Evolutionary conservation across 2,797 vertebrate genomes (phyloP).

Genomic region (Neostethus bicornis): DNA sequence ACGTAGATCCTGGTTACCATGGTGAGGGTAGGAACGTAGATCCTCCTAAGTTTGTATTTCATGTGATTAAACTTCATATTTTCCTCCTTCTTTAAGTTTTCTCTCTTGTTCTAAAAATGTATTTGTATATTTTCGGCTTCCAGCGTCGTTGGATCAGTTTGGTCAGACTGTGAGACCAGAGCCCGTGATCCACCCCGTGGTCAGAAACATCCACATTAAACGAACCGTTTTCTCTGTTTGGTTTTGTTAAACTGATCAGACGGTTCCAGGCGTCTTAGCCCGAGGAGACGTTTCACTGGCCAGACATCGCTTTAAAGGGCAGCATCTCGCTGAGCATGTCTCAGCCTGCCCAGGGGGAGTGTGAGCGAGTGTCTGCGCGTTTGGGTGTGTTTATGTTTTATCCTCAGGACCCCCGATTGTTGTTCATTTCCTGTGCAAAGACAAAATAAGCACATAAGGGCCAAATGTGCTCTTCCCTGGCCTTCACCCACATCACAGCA

Average conservation of each 20-base stretch:
- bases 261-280: slow-evolving; percentile 39
- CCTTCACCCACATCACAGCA: slow-evolving; percentile 67
- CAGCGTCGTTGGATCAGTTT: too few relatives aligned
- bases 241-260: slow-evolving; percentile 54
- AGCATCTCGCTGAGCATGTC: slow-evolving; percentile 65
- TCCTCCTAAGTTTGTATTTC: too few relatives aligned
- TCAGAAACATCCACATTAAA: slow-evolving; percentile 16
- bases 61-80: too few relatives aligned
- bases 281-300: slow-evolving; percentile 55
- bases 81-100: too few relatives aligned
- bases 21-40: too few relatives aligned
- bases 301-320: slow-evolving; percentile 66
- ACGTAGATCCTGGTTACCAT: too few relatives aligned
- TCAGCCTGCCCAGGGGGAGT: slow-evolving; percentile 59
- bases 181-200: neutral
- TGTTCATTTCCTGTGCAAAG: slow-evolving; percentile 74
- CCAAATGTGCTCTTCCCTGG: slow-evolving; percentile 62
- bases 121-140: too few relatives aligned
- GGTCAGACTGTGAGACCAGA: too few relatives aligned
- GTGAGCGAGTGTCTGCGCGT: slow-evolving; percentile 39
- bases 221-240: slow-evolving; percentile 33
- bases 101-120: too few relatives aligned
- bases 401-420: slow-evolving; percentile 73
- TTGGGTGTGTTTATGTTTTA: slow-evolving; percentile 61
- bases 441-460: slow-evolving; percentile 72